phyloP scores from a whole-genome alignment of 2,797 vertebrate genomes.

The Avahi laniger region DNA sequence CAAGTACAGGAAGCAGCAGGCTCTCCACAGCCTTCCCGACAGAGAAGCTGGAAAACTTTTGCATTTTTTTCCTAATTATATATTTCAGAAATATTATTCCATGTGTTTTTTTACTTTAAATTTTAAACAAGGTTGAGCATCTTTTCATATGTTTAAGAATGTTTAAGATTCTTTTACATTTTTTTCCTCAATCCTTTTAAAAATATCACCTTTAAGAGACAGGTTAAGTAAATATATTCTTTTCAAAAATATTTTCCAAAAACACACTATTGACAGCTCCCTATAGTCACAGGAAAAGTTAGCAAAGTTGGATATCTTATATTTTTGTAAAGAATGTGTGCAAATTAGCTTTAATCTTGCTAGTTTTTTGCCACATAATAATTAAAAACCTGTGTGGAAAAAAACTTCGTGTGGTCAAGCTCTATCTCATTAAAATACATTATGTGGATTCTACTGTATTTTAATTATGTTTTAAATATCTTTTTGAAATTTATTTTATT shows the following conservation, averaged over 20 bases:
- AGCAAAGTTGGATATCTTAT: background rate
- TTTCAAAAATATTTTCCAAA: background rate
- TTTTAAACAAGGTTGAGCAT: background rate
- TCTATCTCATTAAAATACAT: background rate
- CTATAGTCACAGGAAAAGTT: background rate
- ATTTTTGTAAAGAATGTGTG: background rate
- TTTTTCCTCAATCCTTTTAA: background rate
- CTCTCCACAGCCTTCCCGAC: accelerated
- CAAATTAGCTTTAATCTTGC: background rate
- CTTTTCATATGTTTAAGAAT: background rate
- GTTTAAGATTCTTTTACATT: background rate
- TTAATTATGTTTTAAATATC: background rate
- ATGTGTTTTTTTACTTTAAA: background rate
- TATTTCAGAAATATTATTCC: background rate
- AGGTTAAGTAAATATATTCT: background rate
- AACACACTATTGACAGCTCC: background rate
- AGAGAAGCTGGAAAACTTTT: accelerated
- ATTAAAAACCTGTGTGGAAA: background rate
- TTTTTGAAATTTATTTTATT: background rate
- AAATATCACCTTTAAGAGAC: background rate
- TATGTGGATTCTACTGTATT: background rate
- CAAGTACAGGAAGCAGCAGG: accelerated
- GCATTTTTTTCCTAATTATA: background rate
- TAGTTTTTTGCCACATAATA: background rate
- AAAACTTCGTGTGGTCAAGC: background rate